phyloP scores from a whole-genome alignment of 2,888 invertebrate genomes.

The Cordilura impudica region DNA sequence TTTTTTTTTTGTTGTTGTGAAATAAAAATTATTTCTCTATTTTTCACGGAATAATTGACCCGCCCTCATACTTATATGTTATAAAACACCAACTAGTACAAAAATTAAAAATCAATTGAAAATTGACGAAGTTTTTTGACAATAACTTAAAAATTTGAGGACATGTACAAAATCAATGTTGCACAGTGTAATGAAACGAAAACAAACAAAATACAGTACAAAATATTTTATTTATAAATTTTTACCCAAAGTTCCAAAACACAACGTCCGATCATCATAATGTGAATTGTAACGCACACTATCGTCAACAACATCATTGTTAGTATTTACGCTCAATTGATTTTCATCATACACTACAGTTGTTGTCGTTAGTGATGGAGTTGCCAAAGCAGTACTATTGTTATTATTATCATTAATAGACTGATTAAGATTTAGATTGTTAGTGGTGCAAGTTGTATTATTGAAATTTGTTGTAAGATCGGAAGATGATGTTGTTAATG shows the following conservation, averaged over 20 bases:
- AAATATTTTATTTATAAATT: not conserved
- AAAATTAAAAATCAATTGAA: too few relatives aligned
- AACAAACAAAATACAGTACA: not conserved
- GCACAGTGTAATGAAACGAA: too few relatives aligned
- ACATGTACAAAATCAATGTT: too few relatives aligned
- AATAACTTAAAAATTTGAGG: too few relatives aligned
- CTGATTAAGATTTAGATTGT: constrained; percentile 23
- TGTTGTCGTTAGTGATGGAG: constrained; percentile 13
- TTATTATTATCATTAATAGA: constrained; percentile 15
- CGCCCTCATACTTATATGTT: too few relatives aligned
- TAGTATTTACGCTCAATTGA: constrained; percentile 39
- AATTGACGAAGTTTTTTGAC: too few relatives aligned
- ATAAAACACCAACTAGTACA: too few relatives aligned
- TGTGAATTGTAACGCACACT: not conserved
- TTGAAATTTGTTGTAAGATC: constrained; percentile 39
- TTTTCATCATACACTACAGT: constrained; percentile 16
- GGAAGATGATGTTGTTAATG: constrained; percentile 15
- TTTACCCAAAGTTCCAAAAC: constrained; percentile 20
- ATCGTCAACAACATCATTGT: constrained; percentile 12
- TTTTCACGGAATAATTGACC: too few relatives aligned
- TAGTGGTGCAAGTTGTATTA: constrained; percentile 43
- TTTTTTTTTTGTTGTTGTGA: too few relatives aligned
- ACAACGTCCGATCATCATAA: constrained; percentile 18
- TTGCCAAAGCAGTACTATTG: constrained; percentile 27
- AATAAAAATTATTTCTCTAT: too few relatives aligned